Evolutionary conservation across 1,140 invertebrate species (phyloP), one percentile per base, ranked within the genome.

Genomic region (Drosophila aff.): DNA sequence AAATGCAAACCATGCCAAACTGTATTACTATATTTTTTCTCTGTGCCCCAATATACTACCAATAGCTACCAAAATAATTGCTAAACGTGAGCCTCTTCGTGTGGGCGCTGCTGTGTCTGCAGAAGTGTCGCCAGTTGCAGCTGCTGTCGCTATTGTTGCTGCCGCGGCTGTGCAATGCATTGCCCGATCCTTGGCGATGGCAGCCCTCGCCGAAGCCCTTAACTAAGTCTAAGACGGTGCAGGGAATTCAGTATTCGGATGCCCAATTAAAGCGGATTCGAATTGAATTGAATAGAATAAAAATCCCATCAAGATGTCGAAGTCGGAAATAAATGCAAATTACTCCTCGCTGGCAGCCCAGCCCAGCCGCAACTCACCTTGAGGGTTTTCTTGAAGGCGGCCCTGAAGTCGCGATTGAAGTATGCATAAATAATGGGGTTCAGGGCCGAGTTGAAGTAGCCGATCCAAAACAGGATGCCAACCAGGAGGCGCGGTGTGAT

Each of bases 401-500:
- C 96, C 68, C 98, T 95, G 93, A 99, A 99, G 92, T 99, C 98
- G 46, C 97, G 94, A 93, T 99, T 99, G 95, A 99, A 99, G 93
- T 99, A 99, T 18, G 98, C 98, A 94, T 99, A 99, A 90, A 99
- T 98, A 66, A 99, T 95, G 1, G 98, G 98, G 93, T 99, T 99
- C 23, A 99, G 94, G n/a, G 97, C 97, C 23, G 97, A 98, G 94
- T 99, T 99, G 94, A 98, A 97, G 94, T 99, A 99, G 5, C 98
- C 98, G 18, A 99, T 96, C 98, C 98, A 99, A 94, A 99, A 99
- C 11, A 99, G 95, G 2, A 96, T 95, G 1, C 96, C 96, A 4
- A 98, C 97, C 13, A 98, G 95, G 5, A 96, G 76, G 44, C 89
- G 79, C 18, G 92, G 92, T n/a, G 92, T 93, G 33, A 77, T 83